Base-by-base conservation (phyloP, 1,140 invertebrate species). In the Drosophila pandora region DNA sequence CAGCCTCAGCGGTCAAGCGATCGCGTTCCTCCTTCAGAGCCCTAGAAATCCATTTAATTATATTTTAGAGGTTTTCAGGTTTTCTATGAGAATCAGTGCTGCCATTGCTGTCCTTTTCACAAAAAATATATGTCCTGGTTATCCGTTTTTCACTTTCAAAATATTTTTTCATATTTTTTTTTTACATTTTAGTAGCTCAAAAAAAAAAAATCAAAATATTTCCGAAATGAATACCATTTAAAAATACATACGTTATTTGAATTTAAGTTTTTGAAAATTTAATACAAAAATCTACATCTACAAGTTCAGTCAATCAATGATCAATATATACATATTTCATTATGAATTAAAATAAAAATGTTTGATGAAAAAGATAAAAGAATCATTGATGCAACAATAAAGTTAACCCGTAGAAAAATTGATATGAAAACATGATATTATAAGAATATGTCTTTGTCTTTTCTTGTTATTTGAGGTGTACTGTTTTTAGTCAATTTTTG, bases 1-100 rank as follows among this genome's bases (percentile, higher is more conserved):
- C 70, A 21, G 68, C 69, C 54, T 74, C 71, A 34, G 72, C 72
- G 8, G 72, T 17, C 8, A 68, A 4, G 7, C 82, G 78, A 28
- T 77, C 55, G 6, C 76, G 65, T 41, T 81, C 78, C 23, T 80
- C 82, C 48, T 65, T 68, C 10, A 77, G 58, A 22, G 69, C 74
- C 30, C 78, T 85, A 6, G 8, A 32, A 47, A 17, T 21, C 21
- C 17, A 22, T 47, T 47, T 12, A 22, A 43, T 17, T 13, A 43
- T 13, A 47, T 22, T 22, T 22, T 47, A 47, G 41, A 47, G 7
- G 21, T 23, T 9, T 0, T 21, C 2, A 45, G 41, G 9, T 1
- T 22, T 22, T 23, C 2, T 10, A 13, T 10, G 23, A 23, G 17
- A 10, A 21, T 5, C 41, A 43, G 41, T 43, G 41, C 41, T 43